Evolutionary conservation across 2,797 vertebrate genomes (phyloP), one percentile per base, ranked within the genome.

Genomic region (Karalla daura): DNA sequence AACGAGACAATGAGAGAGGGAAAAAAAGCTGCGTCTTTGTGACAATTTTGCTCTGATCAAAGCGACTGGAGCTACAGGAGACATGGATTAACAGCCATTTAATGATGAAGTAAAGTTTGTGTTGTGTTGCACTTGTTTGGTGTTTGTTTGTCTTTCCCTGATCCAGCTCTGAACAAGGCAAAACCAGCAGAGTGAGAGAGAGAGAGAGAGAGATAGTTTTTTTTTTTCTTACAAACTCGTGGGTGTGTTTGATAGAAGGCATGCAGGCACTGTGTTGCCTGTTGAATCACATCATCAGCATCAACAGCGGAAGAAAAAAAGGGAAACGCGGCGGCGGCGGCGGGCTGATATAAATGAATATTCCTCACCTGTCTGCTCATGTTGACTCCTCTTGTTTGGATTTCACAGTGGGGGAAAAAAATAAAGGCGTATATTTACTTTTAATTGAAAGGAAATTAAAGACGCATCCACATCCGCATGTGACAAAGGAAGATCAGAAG

Each of bases 401-500:
- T 93, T 94, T 93, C 93, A 91, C 93, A 93, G 91, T 93, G 91
- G 93, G 90, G 83, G 87, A 61, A 87, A 85, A 87, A 93, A 93
- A 93, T 91, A 93, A 93, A 93, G 89, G 87, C 77, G 91, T 89
- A 93, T 94, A 94, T 94, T 94, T 94, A 95, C 92, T 94, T 94
- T 94, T 95, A 95, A 95, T 95, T 94, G 93, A 94, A 94, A 95
- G 93, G 94, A 95, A 95, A 95, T 95, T 94, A 95, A 95, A 94
- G 93, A 93, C 87, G 92, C 90, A 91, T 91, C 92, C 91, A 92
- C 92, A 93, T 94, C 92, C 92, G 92, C 86, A 84, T 91, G 90
- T 93, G 92, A 94, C 92, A 94, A 94, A 93, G 86, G 91, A 89
- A 91, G 91, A 92, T 93, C 92, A 92, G 89, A 92, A 90, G 86